Evolutionary conservation across 2,113 vertebrate species (phyloP).

Genomic region (Phaethornis superciliosus): DNA sequence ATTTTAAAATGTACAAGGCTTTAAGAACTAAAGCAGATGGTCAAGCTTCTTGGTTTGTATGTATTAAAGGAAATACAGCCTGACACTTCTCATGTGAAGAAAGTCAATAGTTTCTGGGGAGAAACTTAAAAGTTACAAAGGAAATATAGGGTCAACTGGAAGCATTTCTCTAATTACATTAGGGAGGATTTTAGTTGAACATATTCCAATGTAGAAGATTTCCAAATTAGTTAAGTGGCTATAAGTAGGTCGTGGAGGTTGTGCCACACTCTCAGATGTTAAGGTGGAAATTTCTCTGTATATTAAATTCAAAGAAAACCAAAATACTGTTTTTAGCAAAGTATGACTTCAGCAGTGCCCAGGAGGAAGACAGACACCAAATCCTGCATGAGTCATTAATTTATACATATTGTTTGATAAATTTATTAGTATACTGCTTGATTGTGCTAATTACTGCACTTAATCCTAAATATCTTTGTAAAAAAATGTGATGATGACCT

Average conservation of each 20-base stretch:
- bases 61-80: conserved; percentile 7
- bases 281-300: neutral
- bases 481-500: neutral
- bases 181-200: neutral
- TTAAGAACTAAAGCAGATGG: conserved; percentile 47
- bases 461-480: neutral
- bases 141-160: neutral
- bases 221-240: neutral
- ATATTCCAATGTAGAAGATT: neutral
- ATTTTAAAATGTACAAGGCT: neutral
- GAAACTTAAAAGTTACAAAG: neutral
- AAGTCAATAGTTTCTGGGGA: neutral
- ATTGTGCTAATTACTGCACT: neutral
- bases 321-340: neutral
- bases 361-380: neutral
- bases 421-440: neutral
- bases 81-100: neutral
- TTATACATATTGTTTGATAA: neutral
- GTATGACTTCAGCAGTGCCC: neutral
- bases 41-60: conserved; percentile 23
- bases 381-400: neutral
- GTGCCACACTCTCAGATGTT: neutral
- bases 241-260: neutral
- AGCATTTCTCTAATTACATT: neutral
- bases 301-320: neutral